Conservation (phyloP, 2,113 vertebrate species). For the Shinisaurus crocodilurus region DNA sequence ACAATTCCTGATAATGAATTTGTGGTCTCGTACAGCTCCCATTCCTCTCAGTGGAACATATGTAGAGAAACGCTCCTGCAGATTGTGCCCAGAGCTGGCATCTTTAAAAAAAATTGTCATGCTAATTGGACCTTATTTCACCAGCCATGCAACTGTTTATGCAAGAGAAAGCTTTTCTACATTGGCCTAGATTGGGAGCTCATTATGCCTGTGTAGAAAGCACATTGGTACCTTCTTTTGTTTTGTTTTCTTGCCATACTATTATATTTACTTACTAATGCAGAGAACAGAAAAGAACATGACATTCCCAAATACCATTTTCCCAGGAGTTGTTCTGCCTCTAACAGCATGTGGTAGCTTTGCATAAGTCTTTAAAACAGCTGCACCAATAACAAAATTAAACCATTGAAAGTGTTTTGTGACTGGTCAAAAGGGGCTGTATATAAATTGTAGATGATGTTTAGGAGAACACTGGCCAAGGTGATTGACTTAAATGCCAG, state of each 20-base stretch:
- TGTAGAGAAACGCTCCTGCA: background rate
- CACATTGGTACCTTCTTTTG: conserved; percentile 52
- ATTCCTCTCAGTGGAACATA: background rate
- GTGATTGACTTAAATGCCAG: conserved; percentile 11
- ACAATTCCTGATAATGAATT: background rate
- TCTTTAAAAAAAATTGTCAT: background rate
- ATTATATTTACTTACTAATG: conserved; percentile 68
- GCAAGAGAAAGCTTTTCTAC: conserved; percentile 15
- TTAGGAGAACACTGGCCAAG: background rate
- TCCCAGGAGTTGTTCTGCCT: conserved; percentile 60
- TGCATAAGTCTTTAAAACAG: conserved; percentile 47
- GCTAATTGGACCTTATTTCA: conserved; percentile 47
- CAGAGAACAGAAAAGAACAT: conserved; percentile 68
- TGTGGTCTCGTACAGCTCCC: background rate
- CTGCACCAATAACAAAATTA: conserved; percentile 44
- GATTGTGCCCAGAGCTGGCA: background rate
- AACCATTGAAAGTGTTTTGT: conserved; percentile 8
- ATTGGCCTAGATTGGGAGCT: conserved; percentile 41
- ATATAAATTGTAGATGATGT: conserved; percentile 27
- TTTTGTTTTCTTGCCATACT: conserved; percentile 43
- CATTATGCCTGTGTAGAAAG: conserved; percentile 53
- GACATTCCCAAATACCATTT: conserved; percentile 63
- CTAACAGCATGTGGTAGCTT: conserved; percentile 48
- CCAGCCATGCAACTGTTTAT: conserved; percentile 40
- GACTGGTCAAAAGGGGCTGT: background rate